A percentile compares a stretch with the other conserved stretches of the same genome.
Evolutionary conservation across 2,888 invertebrate species (phyloP).

Genomic region (Caenorhabditis wallacei): DNA sequence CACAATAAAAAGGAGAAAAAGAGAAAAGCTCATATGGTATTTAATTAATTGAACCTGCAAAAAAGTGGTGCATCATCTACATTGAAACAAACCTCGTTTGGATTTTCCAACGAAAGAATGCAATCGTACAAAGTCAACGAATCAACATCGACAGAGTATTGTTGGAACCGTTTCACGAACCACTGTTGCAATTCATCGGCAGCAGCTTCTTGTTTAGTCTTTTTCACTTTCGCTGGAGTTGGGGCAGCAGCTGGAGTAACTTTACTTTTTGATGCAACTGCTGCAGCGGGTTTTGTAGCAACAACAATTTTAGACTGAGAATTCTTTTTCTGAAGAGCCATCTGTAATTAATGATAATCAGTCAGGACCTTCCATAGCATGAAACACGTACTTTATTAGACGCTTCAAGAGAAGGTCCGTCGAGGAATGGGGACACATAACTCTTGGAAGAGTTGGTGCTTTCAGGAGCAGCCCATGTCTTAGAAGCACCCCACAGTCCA

Average conservation of each 20-base stretch:
- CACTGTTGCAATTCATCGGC: constrained; percentile 47
- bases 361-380: too few relatives aligned
- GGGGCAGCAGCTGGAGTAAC: constrained; percentile 19
- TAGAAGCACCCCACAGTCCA: constrained; percentile 31
- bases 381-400: constrained; percentile 55
- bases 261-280: constrained; percentile 42
- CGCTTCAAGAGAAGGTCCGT: constrained; percentile 71
- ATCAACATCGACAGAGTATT: constrained; percentile 19
- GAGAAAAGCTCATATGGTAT: too few relatives aligned
- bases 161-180: constrained; percentile 54
- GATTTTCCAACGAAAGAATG: constrained; percentile 73
- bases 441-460: constrained; percentile 14
- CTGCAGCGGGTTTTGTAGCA: constrained; percentile 50
- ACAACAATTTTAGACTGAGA: constrained; percentile 47
- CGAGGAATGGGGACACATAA: constrained; percentile 62
- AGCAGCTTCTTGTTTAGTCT: constrained; percentile 23
- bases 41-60: background rate
- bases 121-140: constrained; percentile 47
- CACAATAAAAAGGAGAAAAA: too few relatives aligned
- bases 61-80: background rate
- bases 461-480: constrained; percentile 54
- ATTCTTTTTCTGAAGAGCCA: constrained; percentile 51
- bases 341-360: too few relatives aligned
- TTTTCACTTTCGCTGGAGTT: constrained; percentile 26
- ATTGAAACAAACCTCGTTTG: constrained; percentile 74